These are phyloP conservation scores for Falco cherrug DNA, from an alignment of 2,797 vertebrate genomes.

Conservation along the genomic window DNA sequence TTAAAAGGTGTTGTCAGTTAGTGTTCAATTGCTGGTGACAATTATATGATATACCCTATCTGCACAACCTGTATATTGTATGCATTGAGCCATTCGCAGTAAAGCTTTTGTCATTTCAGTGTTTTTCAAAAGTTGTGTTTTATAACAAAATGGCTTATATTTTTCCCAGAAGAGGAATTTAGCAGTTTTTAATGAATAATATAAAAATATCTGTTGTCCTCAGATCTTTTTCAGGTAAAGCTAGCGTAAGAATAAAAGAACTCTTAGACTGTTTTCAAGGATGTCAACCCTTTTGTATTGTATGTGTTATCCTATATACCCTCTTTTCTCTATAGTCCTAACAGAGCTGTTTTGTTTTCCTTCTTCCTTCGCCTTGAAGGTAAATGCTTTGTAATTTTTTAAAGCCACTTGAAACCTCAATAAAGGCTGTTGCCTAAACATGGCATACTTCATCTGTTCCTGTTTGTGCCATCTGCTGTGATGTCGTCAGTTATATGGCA, in stretches of 20 bases:
- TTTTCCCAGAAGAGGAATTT: conserved; percentile 78
- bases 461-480: conserved; percentile 78
- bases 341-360: conserved; percentile 72
- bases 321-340: conserved; percentile 71
- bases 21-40: conserved; percentile 67
- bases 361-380: conserved; percentile 72
- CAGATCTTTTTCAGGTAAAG: conserved; percentile 75
- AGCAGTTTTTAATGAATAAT: conserved; percentile 80
- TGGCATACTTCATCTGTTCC: conserved; percentile 80
- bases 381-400: conserved; percentile 79
- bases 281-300: conserved; percentile 76
- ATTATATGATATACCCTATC: conserved; percentile 62
- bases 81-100: conserved; percentile 67
- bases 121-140: conserved; percentile 77
- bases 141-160: conserved; percentile 83
- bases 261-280: conserved; percentile 69
- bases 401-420: conserved; percentile 81
- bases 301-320: conserved; percentile 65
- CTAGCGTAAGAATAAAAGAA: conserved; percentile 70
- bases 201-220: conserved; percentile 77
- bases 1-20: conserved; percentile 67
- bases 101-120: conserved; percentile 72
- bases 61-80: conserved; percentile 73
- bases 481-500: conserved; percentile 75
- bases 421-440: conserved; percentile 84